Percentiles rank a stretch among this genome's conserved stretches.
Conservation (phyloP, 2,113 vertebrate species). For the Orientallactaga bullata region DNA sequence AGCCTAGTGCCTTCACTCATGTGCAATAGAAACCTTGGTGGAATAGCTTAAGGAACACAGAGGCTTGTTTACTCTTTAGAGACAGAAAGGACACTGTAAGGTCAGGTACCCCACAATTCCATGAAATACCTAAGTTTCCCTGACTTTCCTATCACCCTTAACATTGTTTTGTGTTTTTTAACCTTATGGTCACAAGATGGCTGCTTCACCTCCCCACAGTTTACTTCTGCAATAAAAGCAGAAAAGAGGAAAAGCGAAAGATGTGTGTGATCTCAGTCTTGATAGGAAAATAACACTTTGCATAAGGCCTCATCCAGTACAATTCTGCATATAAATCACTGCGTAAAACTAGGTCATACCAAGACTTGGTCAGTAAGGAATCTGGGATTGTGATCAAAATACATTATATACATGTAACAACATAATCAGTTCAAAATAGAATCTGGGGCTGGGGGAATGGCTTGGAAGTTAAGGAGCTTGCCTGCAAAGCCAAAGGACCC, state of each 20-base stretch:
- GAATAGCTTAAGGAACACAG: neutral
- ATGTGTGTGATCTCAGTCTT: neutral
- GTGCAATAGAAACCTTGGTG: neutral
- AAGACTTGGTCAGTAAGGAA: neutral
- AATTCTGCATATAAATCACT: neutral
- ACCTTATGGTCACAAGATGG: neutral
- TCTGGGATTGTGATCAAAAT: too few species aligned
- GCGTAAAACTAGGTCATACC: neutral
- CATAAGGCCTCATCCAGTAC: neutral
- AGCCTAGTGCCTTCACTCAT: neutral
- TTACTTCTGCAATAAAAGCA: neutral
- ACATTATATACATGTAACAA: too few species aligned
- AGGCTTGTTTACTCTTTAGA: neutral
- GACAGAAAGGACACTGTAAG: neutral
- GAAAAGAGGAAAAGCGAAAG: neutral
- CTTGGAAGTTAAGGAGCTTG: too few species aligned
- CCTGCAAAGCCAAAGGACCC: too few species aligned
- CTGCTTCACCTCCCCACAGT: neutral
- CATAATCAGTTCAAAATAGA: too few species aligned
- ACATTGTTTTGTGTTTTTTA: neutral
- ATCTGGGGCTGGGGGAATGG: too few species aligned
- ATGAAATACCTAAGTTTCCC: neutral
- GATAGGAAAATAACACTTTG: conserved; percentile 6
- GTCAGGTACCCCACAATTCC: neutral
- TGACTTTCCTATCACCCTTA: neutral